Evolutionary conservation across 2,888 invertebrate genomes (phyloP).

Genomic region (Cephus pygmeus): DNA sequence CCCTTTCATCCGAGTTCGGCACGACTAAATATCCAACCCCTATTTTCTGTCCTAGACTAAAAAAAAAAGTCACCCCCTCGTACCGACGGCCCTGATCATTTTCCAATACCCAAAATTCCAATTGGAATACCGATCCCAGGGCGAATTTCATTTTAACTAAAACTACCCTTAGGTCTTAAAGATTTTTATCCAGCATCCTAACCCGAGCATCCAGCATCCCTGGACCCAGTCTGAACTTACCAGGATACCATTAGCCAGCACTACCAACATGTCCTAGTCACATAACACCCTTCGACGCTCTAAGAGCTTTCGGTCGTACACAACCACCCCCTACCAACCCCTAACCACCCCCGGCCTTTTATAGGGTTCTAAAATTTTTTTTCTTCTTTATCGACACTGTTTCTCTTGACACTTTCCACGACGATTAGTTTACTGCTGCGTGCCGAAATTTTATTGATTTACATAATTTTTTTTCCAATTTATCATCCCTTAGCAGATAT

Average conservation of each 20-base stretch:
- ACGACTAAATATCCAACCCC: not conserved
- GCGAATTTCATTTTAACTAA: not conserved
- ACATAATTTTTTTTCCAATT: not conserved
- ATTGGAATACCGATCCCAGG: not conserved
- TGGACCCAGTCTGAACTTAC: not conserved
- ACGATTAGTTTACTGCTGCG: not conserved
- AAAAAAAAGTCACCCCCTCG: not conserved
- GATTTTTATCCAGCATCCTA: not conserved
- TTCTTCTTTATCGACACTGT: not conserved
- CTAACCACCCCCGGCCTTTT: not conserved
- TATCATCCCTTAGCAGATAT: not conserved
- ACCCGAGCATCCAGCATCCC: not conserved
- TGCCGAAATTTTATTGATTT: not conserved
- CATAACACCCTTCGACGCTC: not conserved
- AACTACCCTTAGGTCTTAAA: not conserved
- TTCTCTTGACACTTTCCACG: not conserved
- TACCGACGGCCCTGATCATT: not conserved
- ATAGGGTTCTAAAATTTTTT: not conserved
- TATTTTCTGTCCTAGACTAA: not conserved
- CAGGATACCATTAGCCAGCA: not conserved
- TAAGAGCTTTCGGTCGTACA: not conserved
- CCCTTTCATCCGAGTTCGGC: not conserved
- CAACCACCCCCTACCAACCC: not conserved
- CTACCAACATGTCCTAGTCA: not conserved
- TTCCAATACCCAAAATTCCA: not conserved